Base-by-base conservation (phyloP, 2,888 invertebrate genomes). In the Zygothrica quintamaculata region DNA sequence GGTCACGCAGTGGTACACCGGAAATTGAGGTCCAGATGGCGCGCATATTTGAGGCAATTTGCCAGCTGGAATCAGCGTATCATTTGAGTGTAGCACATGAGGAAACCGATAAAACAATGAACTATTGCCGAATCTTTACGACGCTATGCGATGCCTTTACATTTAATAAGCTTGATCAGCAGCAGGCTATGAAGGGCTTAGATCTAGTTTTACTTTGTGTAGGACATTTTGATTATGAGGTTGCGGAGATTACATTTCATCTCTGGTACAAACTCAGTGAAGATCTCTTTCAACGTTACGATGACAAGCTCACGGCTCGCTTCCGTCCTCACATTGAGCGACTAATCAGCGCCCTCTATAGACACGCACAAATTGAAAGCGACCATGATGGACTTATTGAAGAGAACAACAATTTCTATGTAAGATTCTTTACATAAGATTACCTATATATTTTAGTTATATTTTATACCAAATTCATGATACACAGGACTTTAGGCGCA, bases 171-270 rank as follows among this genome's bases (percentile, higher is more conserved):
- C 93, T 98, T 1, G 71, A 93, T 8, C 92, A 92, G 36, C 93
- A 93, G 71, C 90, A 91, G 60, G 92, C 93, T 13, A 92, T 98
- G 67, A 94, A 96, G 89, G 94, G 96, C 1, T 92, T 99, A 64
- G 98, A 99, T 89, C 92, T 98, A 74, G 95, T 98, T 7, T 92
- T 99, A 42, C 94, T 95, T 31, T 98, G 99, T 91, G 96, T 98
- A 7, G 98, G 98, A 0, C 98, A 99, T 92, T 98, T 98, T 91
- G 98, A 99, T 90, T 99, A 98, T 92, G 98, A 99, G 93, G 97
- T 98, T 81, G 94, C 94, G 26, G 94, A 95, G 89, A 97, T 99
- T 76, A 98, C 99, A 1, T 99, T 99, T 90, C 97, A 97, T 91
- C 93, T 99, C 60, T 99, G 99, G 99, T 99, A 98, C 92, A 94